Evolutionary conservation across 1,140 invertebrate genomes (phyloP).

Genomic region (Aphelinus atriplicis): DNA sequence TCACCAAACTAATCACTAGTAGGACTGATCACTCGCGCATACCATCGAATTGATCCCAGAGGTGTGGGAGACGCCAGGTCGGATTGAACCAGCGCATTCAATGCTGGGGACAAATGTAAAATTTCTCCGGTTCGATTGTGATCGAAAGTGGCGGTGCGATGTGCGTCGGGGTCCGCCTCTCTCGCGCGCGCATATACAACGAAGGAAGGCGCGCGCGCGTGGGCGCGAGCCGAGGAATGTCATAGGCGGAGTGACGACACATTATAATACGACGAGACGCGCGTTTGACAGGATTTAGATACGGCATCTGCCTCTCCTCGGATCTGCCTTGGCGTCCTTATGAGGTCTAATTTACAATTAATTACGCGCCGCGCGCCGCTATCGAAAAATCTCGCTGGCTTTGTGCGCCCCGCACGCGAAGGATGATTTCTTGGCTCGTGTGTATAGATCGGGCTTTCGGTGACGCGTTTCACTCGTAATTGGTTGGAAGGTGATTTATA

Average conservation of each 20-base stretch:
- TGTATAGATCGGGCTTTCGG: too few relatives aligned
- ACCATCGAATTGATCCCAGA: too few relatives aligned
- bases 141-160: constrained; percentile 12
- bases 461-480: too few relatives aligned
- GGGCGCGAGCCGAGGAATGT: constrained; percentile 10
- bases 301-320: constrained; percentile 1
- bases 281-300: constrained; percentile 63
- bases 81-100: too few relatives aligned
- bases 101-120: too few relatives aligned
- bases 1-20: too few relatives aligned
- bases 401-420: too few relatives aligned
- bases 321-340: constrained; percentile 36
- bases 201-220: background rate
- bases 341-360: constrained; percentile 58
- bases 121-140: background rate
- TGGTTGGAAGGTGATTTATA: too few relatives aligned
- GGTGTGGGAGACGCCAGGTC: too few relatives aligned
- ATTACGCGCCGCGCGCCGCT: background rate
- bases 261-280: constrained; percentile 50
- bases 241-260: constrained; percentile 53
- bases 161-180: background rate
- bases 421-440: too few relatives aligned
- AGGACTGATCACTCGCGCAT: too few relatives aligned
- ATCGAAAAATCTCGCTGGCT: background rate
- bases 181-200: background rate